Evolutionary conservation across 2,797 vertebrate genomes (phyloP).

Genomic region (Lycodopsis pacificus): DNA sequence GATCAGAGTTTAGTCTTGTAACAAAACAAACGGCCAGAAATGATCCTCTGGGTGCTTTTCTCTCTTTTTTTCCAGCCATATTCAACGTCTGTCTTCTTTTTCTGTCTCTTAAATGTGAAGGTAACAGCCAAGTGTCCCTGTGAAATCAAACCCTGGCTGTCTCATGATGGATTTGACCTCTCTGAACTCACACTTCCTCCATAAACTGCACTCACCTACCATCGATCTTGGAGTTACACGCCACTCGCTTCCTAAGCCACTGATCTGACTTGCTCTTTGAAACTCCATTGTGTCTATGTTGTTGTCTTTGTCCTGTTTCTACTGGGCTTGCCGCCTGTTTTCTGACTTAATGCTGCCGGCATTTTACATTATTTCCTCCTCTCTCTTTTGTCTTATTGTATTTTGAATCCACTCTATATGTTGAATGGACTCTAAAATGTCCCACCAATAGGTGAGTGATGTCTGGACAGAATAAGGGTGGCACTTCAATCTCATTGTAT

Average conservation of each 20-base stretch:
- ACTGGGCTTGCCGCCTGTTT: background rate
- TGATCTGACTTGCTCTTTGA: constrained; percentile 26
- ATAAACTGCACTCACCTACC: constrained; percentile 20
- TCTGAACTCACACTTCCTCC: constrained; percentile 35
- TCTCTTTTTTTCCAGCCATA: background rate
- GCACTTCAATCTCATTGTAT: constrained; percentile 3
- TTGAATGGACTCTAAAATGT: constrained; percentile 2
- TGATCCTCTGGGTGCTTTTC: background rate
- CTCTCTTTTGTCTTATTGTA: background rate
- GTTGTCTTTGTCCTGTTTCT: background rate
- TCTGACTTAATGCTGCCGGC: background rate
- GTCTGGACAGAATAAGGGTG: background rate
- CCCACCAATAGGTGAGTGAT: background rate
- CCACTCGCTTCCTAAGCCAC: constrained; percentile 16
- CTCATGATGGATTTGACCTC: constrained; percentile 42
- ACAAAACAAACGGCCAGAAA: constrained; percentile 40
- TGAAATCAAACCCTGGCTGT: constrained; percentile 34
- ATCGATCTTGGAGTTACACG: constrained; percentile 27
- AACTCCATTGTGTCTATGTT: background rate
- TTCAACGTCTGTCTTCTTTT: background rate
- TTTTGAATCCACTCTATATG: background rate
- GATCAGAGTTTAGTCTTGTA: constrained; percentile 30
- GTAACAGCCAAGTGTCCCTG: background rate
- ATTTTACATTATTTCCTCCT: constrained; percentile 11
- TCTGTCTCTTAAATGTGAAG: constrained; percentile 9